A percentile compares a stretch with the other conserved stretches of the same genome.
Conservation (phyloP, 2,888 invertebrate species). For the Aradus depressus region DNA sequence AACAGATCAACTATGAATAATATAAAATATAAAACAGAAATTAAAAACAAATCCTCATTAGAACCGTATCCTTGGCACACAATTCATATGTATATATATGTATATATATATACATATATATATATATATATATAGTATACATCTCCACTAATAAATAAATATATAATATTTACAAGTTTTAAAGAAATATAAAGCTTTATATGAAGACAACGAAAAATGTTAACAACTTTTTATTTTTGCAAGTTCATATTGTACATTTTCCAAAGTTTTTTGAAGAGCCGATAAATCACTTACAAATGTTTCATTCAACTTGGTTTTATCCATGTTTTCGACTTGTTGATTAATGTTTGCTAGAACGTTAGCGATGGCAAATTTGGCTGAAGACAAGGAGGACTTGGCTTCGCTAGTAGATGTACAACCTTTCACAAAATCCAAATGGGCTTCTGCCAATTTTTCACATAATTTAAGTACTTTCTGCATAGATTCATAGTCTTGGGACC, state of each 20-base stretch:
- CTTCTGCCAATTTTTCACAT: constrained; percentile 30
- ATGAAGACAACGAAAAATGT: no score
- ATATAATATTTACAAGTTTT: background rate
- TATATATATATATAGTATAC: constrained; percentile 11
- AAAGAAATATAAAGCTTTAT: background rate
- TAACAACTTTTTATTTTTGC: constrained; percentile 13
- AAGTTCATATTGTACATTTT: constrained; percentile 10
- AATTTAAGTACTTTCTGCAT: constrained; percentile 30
- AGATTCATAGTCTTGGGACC: constrained; percentile 38
- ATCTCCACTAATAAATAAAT: constrained; percentile 2
- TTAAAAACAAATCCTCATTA: no score
- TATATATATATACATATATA: background rate
- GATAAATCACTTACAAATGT: constrained; percentile 5
- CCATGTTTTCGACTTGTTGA: constrained; percentile 17
- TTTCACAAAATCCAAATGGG: constrained; percentile 28
- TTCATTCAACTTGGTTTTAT: constrained; percentile 9
- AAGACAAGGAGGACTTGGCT: constrained; percentile 29
- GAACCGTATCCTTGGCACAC: no score
- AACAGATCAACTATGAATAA: no score
- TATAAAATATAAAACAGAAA: no score
- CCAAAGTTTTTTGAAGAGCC: constrained; percentile 9
- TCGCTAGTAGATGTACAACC: constrained; percentile 27
- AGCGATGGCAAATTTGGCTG: constrained; percentile 32
- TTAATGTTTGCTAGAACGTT: constrained; percentile 32
- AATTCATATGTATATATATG: constrained; percentile 5